Evolutionary conservation across 2,113 vertebrate genomes (phyloP).

Genomic region (Taxidea taxus): DNA sequence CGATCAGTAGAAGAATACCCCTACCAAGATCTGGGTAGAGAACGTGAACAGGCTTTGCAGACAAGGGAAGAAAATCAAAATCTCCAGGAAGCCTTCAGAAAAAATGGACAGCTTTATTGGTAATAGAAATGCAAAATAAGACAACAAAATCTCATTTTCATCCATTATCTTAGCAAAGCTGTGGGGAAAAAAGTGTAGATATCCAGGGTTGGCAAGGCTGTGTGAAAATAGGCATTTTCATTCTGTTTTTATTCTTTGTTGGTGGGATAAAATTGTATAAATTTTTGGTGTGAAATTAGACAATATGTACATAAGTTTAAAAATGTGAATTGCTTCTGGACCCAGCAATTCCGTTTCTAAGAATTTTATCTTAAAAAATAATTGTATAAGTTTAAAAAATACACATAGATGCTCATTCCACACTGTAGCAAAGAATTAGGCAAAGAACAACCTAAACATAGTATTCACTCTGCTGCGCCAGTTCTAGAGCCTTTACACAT

Average conservation of each 20-base stretch:
- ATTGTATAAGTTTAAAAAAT: not conserved
- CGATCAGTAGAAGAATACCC: not conserved
- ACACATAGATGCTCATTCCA: not conserved
- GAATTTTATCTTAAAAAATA: slow-evolving; percentile 32
- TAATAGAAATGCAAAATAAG: not conserved
- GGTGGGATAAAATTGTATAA: not conserved
- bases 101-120: not conserved
- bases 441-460: not conserved
- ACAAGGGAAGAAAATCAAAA: not conserved
- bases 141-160: not conserved
- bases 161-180: not conserved
- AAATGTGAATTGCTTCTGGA: not conserved
- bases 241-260: not conserved
- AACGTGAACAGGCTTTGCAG: not conserved
- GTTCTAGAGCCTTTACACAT: not conserved
- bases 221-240: not conserved
- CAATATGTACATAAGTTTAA: not conserved
- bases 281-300: not conserved
- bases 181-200: not conserved
- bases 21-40: not conserved
- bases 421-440: not conserved
- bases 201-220: not conserved
- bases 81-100: not conserved
- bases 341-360: not conserved
- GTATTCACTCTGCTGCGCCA: not conserved